phyloP scores from a whole-genome alignment of 2,113 vertebrate species.

The Mormoops blainvillei region DNA sequence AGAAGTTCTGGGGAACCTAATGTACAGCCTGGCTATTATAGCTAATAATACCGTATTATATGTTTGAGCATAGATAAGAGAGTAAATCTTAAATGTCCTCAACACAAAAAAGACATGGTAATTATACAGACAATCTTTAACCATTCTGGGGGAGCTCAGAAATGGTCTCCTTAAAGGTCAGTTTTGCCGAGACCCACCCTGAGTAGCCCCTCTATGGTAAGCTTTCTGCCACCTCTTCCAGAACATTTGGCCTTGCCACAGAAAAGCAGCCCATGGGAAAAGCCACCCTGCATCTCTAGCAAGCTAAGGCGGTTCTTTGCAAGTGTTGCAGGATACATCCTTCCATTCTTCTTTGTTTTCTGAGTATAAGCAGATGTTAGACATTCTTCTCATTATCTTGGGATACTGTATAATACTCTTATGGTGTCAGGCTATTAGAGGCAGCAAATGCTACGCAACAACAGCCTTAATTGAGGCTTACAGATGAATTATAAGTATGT shows the following conservation, averaged over 20 bases:
- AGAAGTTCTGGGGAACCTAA: not conserved
- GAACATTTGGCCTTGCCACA: not conserved
- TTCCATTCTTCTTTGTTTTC: conserved; percentile 63
- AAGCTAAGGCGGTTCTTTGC: not conserved
- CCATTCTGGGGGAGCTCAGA: not conserved
- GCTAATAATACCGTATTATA: not conserved
- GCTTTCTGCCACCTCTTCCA: not conserved
- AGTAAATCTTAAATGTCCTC: not conserved
- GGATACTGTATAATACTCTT: conserved; percentile 68
- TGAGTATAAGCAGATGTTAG: conserved; percentile 71
- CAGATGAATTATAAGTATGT: conserved; percentile 54
- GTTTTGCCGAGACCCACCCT: not conserved
- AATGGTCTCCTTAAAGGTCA: not conserved
- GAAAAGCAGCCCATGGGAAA: not conserved
- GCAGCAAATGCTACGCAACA: conserved; percentile 53
- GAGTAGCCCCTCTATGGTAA: not conserved
- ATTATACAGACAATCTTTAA: not conserved
- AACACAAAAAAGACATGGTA: not conserved
- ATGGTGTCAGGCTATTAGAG: conserved; percentile 62
- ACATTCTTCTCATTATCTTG: conserved; percentile 62
- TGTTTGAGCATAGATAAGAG: not conserved
- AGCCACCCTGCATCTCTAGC: not conserved
- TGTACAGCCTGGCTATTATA: not conserved
- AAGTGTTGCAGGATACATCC: conserved; percentile 24
- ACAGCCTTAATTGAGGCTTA: conserved; percentile 62